Conservation (phyloP, 2,888 invertebrate species). For the Phorcus lineatus region DNA sequence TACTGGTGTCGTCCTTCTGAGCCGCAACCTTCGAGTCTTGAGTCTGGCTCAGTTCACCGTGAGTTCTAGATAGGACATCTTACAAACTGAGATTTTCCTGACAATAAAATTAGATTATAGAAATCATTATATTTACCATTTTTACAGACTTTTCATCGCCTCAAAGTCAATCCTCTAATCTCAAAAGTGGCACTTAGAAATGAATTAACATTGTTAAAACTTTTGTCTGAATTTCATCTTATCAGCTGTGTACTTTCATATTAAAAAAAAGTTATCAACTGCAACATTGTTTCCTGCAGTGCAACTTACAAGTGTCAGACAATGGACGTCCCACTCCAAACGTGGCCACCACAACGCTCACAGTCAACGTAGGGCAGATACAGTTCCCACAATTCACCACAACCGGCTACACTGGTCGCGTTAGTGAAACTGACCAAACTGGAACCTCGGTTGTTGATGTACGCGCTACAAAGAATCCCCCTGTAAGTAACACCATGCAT, state of each 20-base stretch:
- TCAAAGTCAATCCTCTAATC: no score
- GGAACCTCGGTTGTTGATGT: conserved; percentile 34
- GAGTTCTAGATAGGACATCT: background rate
- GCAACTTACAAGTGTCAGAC: conserved; percentile 57
- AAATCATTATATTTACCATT: no score
- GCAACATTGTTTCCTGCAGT: conserved; percentile 53
- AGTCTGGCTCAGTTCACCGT: conserved; percentile 17
- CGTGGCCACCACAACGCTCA: conserved; percentile 52
- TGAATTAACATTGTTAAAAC: no score
- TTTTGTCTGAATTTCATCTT: no score
- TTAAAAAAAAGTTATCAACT: no score
- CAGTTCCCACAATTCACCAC: conserved; percentile 44
- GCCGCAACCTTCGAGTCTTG: background rate
- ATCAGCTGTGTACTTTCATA: no score
- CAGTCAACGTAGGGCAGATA: conserved; percentile 53
- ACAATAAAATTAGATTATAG: no score
- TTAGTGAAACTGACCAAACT: conserved; percentile 58
- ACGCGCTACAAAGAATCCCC: conserved; percentile 40
- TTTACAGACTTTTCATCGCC: no score
- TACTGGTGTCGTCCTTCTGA: conserved; percentile 36
- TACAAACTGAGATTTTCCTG: no score
- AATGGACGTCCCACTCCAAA: conserved; percentile 54
- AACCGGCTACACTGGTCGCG: conserved; percentile 33
- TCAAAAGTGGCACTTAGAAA: no score
- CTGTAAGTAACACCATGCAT: conserved; percentile 25